Conservation (phyloP, 1,140 invertebrate species). For the Idris sp. region DNA sequence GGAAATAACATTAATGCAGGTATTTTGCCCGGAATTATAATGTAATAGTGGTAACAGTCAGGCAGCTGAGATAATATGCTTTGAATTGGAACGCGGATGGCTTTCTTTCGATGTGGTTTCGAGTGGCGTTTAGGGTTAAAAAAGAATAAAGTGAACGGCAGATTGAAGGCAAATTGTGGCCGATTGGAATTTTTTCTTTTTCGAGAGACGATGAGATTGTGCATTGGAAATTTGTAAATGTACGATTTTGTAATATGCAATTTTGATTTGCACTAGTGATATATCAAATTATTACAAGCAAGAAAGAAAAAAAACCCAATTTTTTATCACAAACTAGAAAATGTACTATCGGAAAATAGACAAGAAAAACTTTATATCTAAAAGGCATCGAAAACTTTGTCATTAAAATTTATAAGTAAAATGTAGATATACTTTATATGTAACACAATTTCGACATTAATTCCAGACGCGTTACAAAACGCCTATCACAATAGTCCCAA, state of each 20-base stretch:
- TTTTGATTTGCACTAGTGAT: conserved; percentile 23
- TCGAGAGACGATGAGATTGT: conserved; percentile 4
- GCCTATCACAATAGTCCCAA: conserved; percentile 16
- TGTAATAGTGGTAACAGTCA: conserved; percentile 49
- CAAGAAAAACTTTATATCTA: no score
- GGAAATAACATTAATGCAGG: conserved; percentile 37
- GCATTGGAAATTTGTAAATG: conserved; percentile 22
- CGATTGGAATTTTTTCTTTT: conserved; percentile 35
- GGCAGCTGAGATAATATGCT: conserved; percentile 33
- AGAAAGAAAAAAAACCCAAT: no score
- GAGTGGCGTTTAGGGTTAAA: conserved; percentile 48
- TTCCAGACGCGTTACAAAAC: no score
- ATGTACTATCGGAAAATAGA: no score
- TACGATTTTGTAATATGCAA: conserved; percentile 48
- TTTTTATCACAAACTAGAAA: no score
- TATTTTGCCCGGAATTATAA: conserved; percentile 53
- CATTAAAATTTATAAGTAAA: no score
- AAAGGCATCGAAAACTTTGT: no score
- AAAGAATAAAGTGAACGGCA: conserved; percentile 35
- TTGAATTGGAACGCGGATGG: conserved; percentile 40
- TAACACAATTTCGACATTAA: no score
- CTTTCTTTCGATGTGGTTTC: conserved; percentile 46
- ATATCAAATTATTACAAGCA: conserved; percentile 28
- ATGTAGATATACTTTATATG: no score
- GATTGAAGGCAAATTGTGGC: conserved; percentile 56